Evolutionary conservation across 2,113 vertebrate species (phyloP), one percentile per base, ranked within the genome.

Genomic region (Lepus europaeus): DNA sequence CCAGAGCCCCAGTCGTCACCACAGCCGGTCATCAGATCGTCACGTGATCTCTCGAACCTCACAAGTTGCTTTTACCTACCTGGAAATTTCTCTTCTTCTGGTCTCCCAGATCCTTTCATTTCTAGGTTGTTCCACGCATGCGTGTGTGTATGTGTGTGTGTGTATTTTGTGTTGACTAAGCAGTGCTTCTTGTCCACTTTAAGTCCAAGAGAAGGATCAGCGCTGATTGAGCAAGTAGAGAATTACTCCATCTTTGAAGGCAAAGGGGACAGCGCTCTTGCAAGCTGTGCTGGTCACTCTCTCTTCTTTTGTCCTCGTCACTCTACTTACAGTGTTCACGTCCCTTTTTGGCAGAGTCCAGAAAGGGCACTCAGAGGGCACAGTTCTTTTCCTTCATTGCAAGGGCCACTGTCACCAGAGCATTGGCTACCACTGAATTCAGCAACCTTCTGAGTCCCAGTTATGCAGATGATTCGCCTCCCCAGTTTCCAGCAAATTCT

Each of bases 331-430:
- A 45, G 45, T 45, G 45, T 45, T 45, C 45, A 45, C 6, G 45
- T 45, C 45, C 45, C 45, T 45, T 45, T 45, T 7, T 45, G 45
- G 23, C 2, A 4, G 14, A 25, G 19, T 87, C 4, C 1, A 4
- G 27, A 39, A 74, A 69, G 3, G 27, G 19, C 16, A 3, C 6
- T 20, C 29, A 31, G 0, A 2, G 45, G 0, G 0, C 11, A 7
- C 5, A 23, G 31, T 12, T 8, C 51, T 22, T 59, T 76, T 29
- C 22, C 27, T 3, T 23, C 61, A 7, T 29, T 64, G 4, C 0
- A 9, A 56, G 25, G 16, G 16, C 20, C 1, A 2, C 1, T 31
- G 31, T 22, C 23, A 29, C 53, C 66, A 70, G 53, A 66, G 29
- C 13, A 0, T 2, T 0, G 22, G 31, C 11, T 4, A 14, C 74